phyloP scores from a whole-genome alignment of 1,140 invertebrate genomes.

The Apocrypta bakeri region DNA sequence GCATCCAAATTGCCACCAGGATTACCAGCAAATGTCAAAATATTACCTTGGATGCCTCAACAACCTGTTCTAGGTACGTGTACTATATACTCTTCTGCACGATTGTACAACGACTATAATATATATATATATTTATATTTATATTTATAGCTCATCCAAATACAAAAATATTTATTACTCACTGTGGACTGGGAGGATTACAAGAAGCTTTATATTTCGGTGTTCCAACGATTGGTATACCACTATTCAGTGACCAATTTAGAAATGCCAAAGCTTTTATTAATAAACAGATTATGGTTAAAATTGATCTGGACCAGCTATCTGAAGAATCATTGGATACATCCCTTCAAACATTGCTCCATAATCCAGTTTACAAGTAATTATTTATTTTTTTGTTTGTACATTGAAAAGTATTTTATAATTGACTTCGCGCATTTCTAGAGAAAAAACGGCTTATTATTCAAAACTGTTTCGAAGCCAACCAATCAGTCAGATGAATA shows the following conservation, averaged over 20 bases:
- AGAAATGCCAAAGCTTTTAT: slow-evolving; percentile 71
- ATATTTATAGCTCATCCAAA: slow-evolving; percentile 72
- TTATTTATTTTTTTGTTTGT: not conserved
- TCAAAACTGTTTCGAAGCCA: slow-evolving; percentile 65
- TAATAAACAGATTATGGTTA: slow-evolving; percentile 61
- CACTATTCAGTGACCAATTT: slow-evolving; percentile 78
- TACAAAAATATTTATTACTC: slow-evolving; percentile 78
- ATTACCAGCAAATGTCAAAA: slow-evolving; percentile 77
- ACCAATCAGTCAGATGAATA: slow-evolving; percentile 72
- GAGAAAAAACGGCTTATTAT: slow-evolving; percentile 43
- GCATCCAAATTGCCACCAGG: slow-evolving; percentile 56
- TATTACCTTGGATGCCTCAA: slow-evolving; percentile 79
- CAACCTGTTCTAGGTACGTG: slow-evolving; percentile 76
- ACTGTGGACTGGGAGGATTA: slow-evolving; percentile 79
- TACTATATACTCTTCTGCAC: not conserved
- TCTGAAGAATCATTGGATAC: slow-evolving; percentile 53
- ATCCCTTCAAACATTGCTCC: slow-evolving; percentile 54
- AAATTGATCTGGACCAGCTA: slow-evolving; percentile 55
- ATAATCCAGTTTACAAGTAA: slow-evolving; percentile 58
- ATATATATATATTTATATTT: not conserved
- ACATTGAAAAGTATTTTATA: not conserved
- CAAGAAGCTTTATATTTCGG: slow-evolving; percentile 77
- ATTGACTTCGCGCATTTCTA: slow-evolving; percentile 20
- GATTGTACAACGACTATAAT: too few species aligned
- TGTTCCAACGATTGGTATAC: slow-evolving; percentile 78